Base-by-base conservation (phyloP, 2,113 vertebrate genomes). In the Chamaea fasciata region DNA sequence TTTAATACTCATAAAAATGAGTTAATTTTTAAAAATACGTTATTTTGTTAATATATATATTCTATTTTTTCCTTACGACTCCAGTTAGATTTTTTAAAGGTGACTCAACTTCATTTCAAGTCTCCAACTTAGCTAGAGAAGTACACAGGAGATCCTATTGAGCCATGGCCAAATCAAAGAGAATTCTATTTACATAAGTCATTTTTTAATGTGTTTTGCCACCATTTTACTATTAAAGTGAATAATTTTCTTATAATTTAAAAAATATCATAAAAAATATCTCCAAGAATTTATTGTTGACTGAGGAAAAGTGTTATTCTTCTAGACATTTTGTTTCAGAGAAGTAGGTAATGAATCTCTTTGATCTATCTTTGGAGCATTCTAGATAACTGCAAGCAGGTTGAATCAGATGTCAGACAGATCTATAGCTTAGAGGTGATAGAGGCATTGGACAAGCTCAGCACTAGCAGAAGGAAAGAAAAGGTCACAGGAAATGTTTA, bases 401-500 rank as follows among this genome's bases (percentile, higher is more conserved):
- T 56, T 83, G 78, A 97, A 95, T 93, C 93, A 95, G 91, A 96
- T 94, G 95, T 94, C 96, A 97, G 96, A 92, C 92, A 94, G 96
- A 97, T 97, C 94, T 95, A 96, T 96, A 97, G 83, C 71, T 67
- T 39, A 94, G 87, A 96, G 89, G 70, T 89, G 93, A 93, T 39
- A 35, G 63, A 94, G 68, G 89, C 59, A 69, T 75, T 83, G 93
- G 90, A 89, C 78, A 75, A 94, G 90, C 80, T 86, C 79, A 92
- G 87, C 2, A 21, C 59, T 50, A 90, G 76, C 50, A 65, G 87
- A 76, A 93, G 80, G 64, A 94, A 93, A 95, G 20, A 97, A 88
- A 77, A 52, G 35, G 41, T 59, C 85, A 75, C 59, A 90, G 55
- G 55, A 76, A 91, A 80, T 81, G 9, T 50, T 69, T 71, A 49